phyloP scores from a whole-genome alignment of 1,140 invertebrate genomes.

The Ctenoplectra terminalis region DNA sequence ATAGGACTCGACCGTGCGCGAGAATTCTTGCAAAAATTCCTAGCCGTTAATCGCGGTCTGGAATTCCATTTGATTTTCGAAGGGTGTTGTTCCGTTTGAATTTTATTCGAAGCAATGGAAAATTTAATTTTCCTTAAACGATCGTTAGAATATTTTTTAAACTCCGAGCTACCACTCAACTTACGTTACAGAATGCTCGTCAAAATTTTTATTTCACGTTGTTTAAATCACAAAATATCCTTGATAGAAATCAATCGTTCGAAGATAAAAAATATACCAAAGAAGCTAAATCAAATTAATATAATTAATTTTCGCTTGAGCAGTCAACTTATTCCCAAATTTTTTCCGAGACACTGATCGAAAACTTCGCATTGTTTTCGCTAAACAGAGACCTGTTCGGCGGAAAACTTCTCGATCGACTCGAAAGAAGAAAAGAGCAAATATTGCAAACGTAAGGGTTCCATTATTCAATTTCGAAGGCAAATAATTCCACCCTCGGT shows the following conservation, averaged over 20 bases:
- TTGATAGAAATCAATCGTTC: too few relatives aligned
- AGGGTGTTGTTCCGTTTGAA: too few relatives aligned
- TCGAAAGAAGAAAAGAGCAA: constrained; percentile 24
- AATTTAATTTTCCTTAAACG: neutral
- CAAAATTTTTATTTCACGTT: neutral
- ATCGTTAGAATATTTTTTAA: neutral
- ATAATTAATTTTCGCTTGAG: too few relatives aligned
- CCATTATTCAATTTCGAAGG: constrained; percentile 46
- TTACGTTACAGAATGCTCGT: neutral
- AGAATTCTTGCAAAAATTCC: neutral
- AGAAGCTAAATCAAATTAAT: too few relatives aligned
- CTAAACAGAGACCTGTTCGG: neutral
- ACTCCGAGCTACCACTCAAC: neutral
- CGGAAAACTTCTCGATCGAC: too few relatives aligned
- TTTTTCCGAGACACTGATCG: too few relatives aligned
- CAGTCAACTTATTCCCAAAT: too few relatives aligned
- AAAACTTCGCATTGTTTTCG: too few relatives aligned
- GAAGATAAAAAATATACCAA: too few relatives aligned
- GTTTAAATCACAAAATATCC: too few relatives aligned
- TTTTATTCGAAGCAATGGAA: neutral
- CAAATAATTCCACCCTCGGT: constrained; percentile 41
- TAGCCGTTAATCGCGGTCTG: too few relatives aligned
- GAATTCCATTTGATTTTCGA: neutral
- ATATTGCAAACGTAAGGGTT: constrained; percentile 41
- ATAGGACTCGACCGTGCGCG: neutral